phyloP scores from a whole-genome alignment of 1,140 invertebrate genomes.

The Macrobrachium nipponense region DNA sequence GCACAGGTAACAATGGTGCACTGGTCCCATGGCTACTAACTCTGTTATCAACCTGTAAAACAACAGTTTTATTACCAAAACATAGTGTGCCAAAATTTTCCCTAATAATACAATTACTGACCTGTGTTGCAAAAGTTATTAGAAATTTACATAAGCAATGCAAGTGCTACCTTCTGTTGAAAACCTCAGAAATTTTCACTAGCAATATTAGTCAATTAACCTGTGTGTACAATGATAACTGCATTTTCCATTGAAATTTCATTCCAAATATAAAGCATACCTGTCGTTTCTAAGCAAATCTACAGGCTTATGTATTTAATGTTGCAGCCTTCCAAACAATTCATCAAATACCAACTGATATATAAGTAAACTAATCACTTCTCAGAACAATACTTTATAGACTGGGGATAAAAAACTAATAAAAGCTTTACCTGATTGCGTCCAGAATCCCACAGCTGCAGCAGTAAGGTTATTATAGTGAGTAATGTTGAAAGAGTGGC shows the following conservation, averaged over 20 bases:
- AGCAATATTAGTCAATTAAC: no score
- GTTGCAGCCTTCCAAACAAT: no score
- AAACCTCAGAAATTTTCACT: no score
- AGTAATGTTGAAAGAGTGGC: slow-evolving; percentile 81
- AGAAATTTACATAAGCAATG: no score
- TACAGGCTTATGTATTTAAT: no score
- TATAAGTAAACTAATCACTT: no score
- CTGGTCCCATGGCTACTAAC: slow-evolving; percentile 69
- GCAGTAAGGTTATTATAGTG: slow-evolving; percentile 79
- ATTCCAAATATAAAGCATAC: no score
- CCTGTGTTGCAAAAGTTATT: background rate
- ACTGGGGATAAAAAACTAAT: background rate
- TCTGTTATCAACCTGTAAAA: slow-evolving; percentile 62
- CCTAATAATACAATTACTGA: background rate
- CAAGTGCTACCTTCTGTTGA: no score
- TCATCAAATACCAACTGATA: no score
- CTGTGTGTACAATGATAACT: no score
- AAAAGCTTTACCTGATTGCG: slow-evolving; percentile 68
- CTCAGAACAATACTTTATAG: background rate
- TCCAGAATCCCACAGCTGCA: slow-evolving; percentile 82
- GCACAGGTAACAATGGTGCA: slow-evolving; percentile 57
- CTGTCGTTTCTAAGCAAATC: no score
- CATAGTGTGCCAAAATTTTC: background rate
- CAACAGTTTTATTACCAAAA: background rate
- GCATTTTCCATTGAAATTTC: no score